Evolutionary conservation across 2,888 invertebrate genomes (phyloP).

Genomic region (Callyntrura sp.): DNA sequence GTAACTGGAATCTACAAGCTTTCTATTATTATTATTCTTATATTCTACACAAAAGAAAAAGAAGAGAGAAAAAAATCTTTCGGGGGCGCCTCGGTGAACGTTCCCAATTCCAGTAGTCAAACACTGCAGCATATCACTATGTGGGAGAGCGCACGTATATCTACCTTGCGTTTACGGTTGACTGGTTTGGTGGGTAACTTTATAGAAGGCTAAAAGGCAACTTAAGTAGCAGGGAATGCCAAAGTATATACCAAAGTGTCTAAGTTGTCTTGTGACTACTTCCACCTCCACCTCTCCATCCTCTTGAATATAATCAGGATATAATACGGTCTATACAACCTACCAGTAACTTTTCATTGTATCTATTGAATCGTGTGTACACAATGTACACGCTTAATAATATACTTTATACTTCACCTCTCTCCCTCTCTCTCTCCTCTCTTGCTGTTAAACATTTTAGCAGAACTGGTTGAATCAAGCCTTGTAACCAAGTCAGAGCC

Average conservation of each 20-base stretch:
- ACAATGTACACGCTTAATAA: slow-evolving; percentile 15
- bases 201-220: slow-evolving; percentile 53
- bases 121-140: background rate
- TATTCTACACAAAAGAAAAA: slow-evolving; percentile 46
- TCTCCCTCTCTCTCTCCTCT: no score
- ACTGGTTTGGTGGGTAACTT: slow-evolving; percentile 61
- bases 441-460: no score
- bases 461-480: background rate
- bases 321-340: background rate
- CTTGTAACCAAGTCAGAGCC: background rate
- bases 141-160: background rate
- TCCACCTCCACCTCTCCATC: background rate
- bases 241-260: slow-evolving; percentile 59
- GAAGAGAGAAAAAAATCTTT: background rate
- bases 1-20: no score
- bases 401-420: slow-evolving; percentile 34
- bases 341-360: slow-evolving; percentile 42
- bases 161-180: slow-evolving; percentile 65
- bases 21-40: slow-evolving; percentile 37
- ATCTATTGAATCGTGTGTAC: slow-evolving; percentile 53
- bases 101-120: background rate
- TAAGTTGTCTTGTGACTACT: slow-evolving; percentile 50
- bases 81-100: background rate
- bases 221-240: slow-evolving; percentile 2
- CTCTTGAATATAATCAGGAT: slow-evolving; percentile 41